Base-by-base conservation (phyloP, 2,113 vertebrate genomes). In the Clarias magur region DNA sequence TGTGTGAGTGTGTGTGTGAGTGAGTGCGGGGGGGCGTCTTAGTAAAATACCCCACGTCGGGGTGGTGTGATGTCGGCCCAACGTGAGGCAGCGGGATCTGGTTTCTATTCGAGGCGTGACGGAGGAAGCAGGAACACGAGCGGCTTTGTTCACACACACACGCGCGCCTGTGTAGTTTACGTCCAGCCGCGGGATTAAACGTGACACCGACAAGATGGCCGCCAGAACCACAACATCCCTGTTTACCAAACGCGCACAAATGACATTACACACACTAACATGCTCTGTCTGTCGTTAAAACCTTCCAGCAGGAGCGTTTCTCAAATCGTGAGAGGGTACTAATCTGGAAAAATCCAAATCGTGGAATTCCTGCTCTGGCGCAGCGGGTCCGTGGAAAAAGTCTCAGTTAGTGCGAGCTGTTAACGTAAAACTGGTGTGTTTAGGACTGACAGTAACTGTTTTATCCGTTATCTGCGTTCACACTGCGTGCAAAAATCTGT, bases 81-180 rank as follows among this genome's bases (percentile, higher is more conserved):
- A 10, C 8, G n/a, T 3, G 2, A 5, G 27, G 27, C n/a, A 4
- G 13, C 15, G 17, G 19, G 56, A 80, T 59, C 78, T 80, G 27
- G 56, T 60, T 80, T 30, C 30, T 19, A 21, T 30, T 38, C 60
- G 10, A 34, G 10, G 19, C 57, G 38, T 80, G 56, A 38, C 56
- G 38, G 79, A 13, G 60, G 30, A 57, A 80, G 27, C 27, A 38
- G 57, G 79, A 80, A 80, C 79, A 80, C 30, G 17, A 62, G 56
- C 10, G 1, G 9, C 56, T 60, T 80, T 80, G 57, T 80, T 60
- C 79, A 60, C 79, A 62, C 57, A 80, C 79, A 48, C 6, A 8
- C 48, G 30, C 30, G 30, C 76, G 54, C 21, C 78, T 59, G 54
- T 6, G 78, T 27, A 80, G 78, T 59, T 80, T 80, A 80, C 78